phyloP scores from a whole-genome alignment of 2,113 vertebrate species.

The Callocephalon fimbriatum region DNA sequence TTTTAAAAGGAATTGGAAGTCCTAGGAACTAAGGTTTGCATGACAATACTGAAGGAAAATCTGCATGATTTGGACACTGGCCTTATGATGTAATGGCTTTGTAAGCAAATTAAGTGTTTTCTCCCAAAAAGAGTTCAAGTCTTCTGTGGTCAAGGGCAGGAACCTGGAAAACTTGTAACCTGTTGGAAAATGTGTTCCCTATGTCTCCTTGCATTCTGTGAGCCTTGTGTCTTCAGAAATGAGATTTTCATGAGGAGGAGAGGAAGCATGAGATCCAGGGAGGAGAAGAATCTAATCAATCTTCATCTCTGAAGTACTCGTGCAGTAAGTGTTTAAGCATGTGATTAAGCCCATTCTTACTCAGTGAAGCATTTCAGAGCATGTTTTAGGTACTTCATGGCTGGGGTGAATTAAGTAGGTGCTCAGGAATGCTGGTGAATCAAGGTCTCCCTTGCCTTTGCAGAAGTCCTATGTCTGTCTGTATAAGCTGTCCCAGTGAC shows the following conservation, averaged over 20 bases:
- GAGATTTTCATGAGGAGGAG: background rate
- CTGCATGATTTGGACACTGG: background rate
- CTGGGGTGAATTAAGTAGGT: background rate
- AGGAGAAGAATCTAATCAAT: slow-evolving; percentile 35
- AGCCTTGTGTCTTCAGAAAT: background rate
- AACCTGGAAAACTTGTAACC: background rate
- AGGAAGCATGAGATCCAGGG: background rate
- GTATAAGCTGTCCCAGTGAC: background rate
- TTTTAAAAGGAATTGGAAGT: background rate
- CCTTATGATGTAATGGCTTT: background rate
- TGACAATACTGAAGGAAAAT: background rate
- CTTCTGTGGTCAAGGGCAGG: background rate
- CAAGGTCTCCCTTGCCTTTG: background rate
- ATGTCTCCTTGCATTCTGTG: background rate
- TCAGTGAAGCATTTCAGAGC: background rate
- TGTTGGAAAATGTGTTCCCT: background rate
- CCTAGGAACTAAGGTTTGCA: background rate
- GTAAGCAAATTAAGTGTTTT: background rate
- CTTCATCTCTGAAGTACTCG: slow-evolving; percentile 30
- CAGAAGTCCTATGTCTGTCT: background rate
- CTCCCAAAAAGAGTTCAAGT: background rate
- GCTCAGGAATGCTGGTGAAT: slow-evolving; percentile 12
- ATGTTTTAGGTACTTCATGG: background rate
- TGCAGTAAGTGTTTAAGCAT: slow-evolving; percentile 29
- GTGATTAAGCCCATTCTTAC: slow-evolving; percentile 31